Conservation (phyloP, 37 sponge, comb jelly and placozoan species). For the Ianthella basta region DNA sequence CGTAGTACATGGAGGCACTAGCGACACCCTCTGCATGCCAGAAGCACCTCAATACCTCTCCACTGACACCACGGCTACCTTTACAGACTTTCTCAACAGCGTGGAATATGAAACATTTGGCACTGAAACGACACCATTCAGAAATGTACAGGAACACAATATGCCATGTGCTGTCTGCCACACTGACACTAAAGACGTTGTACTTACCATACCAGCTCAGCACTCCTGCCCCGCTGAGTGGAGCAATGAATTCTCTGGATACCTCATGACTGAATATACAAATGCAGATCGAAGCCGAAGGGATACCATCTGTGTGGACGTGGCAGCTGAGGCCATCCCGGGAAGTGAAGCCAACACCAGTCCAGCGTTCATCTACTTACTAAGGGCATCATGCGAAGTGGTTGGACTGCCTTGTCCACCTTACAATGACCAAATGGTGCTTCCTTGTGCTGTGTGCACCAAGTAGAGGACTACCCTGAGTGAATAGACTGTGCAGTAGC, state of each 20-base stretch:
- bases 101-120: constrained; percentile 32
- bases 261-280: constrained; percentile 26
- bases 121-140: constrained; percentile 4
- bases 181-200: neutral
- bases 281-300: neutral
- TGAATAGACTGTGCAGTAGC: neutral
- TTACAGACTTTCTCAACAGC: neutral
- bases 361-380: neutral
- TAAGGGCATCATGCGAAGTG: neutral
- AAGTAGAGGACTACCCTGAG: neutral
- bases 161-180: constrained; percentile 41
- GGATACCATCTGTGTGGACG: constrained; percentile 27
- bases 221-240: constrained; percentile 32
- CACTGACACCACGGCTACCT: neutral
- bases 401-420: constrained; percentile 7
- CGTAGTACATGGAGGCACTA: neutral
- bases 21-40: constrained; percentile 34
- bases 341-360: constrained; percentile 23
- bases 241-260: constrained; percentile 30
- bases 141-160: neutral
- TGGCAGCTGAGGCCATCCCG: neutral
- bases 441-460: constrained; percentile 18
- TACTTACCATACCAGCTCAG: constrained; percentile 33
- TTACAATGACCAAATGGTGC: neutral
- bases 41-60: constrained; percentile 26